These are phyloP conservation scores for Lasioglossum marginatum DNA, from an alignment of 2,888 invertebrate species.

Conservation along the genomic window DNA sequence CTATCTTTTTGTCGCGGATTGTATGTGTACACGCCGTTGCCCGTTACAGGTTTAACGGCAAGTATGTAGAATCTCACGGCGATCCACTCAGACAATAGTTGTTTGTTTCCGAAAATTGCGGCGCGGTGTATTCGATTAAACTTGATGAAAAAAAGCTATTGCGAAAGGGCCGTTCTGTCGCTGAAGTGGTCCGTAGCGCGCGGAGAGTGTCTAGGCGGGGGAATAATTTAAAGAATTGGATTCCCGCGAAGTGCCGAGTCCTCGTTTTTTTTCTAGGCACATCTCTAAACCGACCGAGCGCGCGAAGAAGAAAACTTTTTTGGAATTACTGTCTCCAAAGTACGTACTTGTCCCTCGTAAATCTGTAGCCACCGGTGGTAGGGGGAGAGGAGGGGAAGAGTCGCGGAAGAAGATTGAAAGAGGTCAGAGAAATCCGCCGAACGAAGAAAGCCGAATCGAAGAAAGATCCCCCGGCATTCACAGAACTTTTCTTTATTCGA, in stretches of 20 bases:
- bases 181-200: background rate
- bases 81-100: background rate
- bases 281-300: conserved; percentile 37
- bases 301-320: conserved; percentile 47
- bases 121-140: background rate
- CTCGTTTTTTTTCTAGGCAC: conserved; percentile 10
- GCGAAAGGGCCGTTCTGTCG: background rate
- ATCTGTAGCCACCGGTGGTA: conserved; percentile 36
- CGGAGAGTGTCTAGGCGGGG: background rate
- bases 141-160: background rate
- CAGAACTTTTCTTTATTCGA: conserved; percentile 52
- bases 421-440: conserved; percentile 39
- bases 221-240: conserved; percentile 44
- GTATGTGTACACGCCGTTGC: no score
- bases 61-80: background rate
- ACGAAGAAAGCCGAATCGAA: conserved; percentile 44
- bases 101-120: background rate
- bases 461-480: conserved; percentile 39
- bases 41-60: background rate
- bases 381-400: background rate
- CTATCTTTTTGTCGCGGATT: no score
- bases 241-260: conserved; percentile 26
- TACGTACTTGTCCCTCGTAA: conserved; percentile 63
- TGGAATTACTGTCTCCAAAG: conserved; percentile 56
- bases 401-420: conserved; percentile 26